Evolutionary conservation across 2,888 invertebrate genomes (phyloP).

Genomic region (Dolichopus griseipennis): DNA sequence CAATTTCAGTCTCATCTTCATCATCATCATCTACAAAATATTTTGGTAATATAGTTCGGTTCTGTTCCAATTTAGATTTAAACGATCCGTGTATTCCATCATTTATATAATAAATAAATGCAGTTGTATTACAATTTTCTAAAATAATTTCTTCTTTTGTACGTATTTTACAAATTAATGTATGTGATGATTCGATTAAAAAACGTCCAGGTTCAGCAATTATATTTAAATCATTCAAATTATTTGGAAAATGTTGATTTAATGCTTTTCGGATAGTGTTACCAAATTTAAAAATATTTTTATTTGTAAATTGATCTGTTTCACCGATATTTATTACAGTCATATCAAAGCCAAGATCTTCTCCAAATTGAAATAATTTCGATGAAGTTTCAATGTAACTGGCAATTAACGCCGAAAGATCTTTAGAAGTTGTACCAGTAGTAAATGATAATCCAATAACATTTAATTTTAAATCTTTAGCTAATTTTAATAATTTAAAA

Average conservation of each 20-base stretch:
- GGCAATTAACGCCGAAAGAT: too few relatives aligned
- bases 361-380: constrained; percentile 64
- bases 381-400: constrained; percentile 67
- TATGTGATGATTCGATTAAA: constrained; percentile 92
- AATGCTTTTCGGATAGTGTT: constrained; percentile 69
- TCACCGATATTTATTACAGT: constrained; percentile 83
- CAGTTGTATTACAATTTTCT: constrained; percentile 18
- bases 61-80: constrained; percentile 92
- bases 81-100: constrained; percentile 99
- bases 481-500: background rate
- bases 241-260: constrained; percentile 70
- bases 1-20: constrained; percentile 35
- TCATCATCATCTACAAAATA: background rate
- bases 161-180: constrained; percentile 80
- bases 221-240: constrained; percentile 50
- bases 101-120: constrained; percentile 92
- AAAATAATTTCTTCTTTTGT: constrained; percentile 53
- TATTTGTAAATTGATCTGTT: constrained; percentile 74
- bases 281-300: constrained; percentile 52
- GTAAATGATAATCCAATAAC: background rate
- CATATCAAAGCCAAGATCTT: constrained; percentile 65
- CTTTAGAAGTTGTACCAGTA: constrained; percentile 53
- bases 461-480: background rate
- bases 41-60: background rate
- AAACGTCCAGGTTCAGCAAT: constrained; percentile 96